These are phyloP conservation scores for Hipparchia semele DNA, from an alignment of 2,888 invertebrate genomes.

Conservation along the genomic window DNA sequence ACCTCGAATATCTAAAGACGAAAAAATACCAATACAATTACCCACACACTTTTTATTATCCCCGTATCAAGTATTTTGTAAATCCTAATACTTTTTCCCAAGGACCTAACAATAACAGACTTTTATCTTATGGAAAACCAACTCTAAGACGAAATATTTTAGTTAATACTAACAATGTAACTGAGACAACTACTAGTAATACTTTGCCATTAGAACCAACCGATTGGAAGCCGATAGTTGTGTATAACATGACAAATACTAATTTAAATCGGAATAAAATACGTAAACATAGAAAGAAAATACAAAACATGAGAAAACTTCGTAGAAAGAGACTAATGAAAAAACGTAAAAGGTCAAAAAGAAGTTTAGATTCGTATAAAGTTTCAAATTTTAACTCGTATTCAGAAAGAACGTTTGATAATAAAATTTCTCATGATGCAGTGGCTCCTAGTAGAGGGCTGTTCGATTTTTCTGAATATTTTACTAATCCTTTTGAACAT, in stretches of 20 bases:
- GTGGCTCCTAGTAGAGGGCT: slow-evolving; percentile 46
- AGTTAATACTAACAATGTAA: slow-evolving; percentile 41
- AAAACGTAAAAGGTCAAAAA: slow-evolving; percentile 54
- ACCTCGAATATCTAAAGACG: slow-evolving; percentile 71
- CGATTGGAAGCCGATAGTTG: slow-evolving; percentile 71
- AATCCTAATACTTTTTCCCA: slow-evolving; percentile 61
- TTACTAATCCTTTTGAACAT: slow-evolving; percentile 54
- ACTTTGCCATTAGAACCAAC: slow-evolving; percentile 45
- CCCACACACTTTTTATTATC: slow-evolving; percentile 72
- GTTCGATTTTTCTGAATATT: slow-evolving; percentile 50
- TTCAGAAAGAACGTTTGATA: slow-evolving; percentile 3
- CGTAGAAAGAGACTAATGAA: slow-evolving; percentile 50
- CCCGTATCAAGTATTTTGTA: slow-evolving; percentile 69
- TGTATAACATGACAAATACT: slow-evolving; percentile 50
- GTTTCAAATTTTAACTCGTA: slow-evolving; percentile 2
- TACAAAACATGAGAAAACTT: slow-evolving; percentile 30
- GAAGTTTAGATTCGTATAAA: slow-evolving; percentile 44
- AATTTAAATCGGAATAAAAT: slow-evolving; percentile 45
- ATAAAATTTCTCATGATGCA: neutral
- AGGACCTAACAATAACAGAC: slow-evolving; percentile 63
- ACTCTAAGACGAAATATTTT: slow-evolving; percentile 46
- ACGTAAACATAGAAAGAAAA: slow-evolving; percentile 21
- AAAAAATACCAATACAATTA: slow-evolving; percentile 78
- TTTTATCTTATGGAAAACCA: slow-evolving; percentile 57
- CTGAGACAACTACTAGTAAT: slow-evolving; percentile 33